Conservation (phyloP, 1,140 invertebrate genomes). For the Aleiodes sp. region DNA sequence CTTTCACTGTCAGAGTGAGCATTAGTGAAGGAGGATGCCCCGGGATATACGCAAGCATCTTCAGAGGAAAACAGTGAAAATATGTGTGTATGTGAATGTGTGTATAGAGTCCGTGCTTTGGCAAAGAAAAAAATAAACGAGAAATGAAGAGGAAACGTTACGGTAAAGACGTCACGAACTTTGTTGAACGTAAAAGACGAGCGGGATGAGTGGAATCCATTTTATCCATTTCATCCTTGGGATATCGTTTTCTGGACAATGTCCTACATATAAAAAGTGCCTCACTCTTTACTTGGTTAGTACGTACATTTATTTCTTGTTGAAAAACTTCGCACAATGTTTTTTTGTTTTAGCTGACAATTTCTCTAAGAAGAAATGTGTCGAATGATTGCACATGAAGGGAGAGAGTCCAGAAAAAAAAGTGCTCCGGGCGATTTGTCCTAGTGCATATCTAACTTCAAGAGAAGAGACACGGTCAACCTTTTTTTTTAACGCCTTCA, state of each 20-base stretch:
- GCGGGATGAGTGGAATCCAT: not conserved
- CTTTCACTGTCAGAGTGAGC: not conserved
- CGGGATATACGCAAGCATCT: slow-evolving; percentile 2
- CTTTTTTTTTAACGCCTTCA: not conserved
- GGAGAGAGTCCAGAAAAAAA: not conserved
- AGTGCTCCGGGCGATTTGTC: not conserved
- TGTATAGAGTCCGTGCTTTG: not conserved
- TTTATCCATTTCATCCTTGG: not conserved
- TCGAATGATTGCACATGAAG: not conserved
- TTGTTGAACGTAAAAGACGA: slow-evolving; percentile 24
- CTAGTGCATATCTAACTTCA: not conserved
- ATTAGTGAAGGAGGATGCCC: not conserved
- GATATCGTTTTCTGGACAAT: slow-evolving; percentile 12
- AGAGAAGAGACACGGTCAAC: not conserved
- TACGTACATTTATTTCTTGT: not conserved
- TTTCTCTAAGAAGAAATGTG: not conserved
- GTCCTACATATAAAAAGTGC: not conserved
- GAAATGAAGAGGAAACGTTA: slow-evolving; percentile 11
- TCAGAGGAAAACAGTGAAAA: not conserved
- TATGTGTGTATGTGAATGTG: not conserved
- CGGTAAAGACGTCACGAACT: slow-evolving; percentile 23
- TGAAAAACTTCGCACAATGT: not conserved
- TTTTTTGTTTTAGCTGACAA: not conserved
- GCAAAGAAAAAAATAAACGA: not conserved
- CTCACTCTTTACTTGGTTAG: not conserved